Conservation (phyloP, 2,113 vertebrate species). For the Tupaia tana region DNA sequence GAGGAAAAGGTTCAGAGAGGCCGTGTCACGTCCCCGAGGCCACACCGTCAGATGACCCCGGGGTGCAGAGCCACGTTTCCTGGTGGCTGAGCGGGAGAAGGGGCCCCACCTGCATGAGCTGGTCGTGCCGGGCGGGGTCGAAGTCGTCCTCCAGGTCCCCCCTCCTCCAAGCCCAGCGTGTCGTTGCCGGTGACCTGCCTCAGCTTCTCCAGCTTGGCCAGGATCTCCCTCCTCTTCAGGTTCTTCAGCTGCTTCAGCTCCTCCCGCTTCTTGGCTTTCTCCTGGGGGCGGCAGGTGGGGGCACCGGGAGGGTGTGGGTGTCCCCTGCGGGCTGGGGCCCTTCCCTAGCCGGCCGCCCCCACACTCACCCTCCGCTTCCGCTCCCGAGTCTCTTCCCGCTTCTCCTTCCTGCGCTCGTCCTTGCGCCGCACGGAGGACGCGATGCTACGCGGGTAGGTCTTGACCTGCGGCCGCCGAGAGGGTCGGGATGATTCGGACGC, state of each 20-base stretch:
- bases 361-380: constrained; percentile 90
- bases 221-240: constrained; percentile 92
- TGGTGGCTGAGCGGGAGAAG: fast-evolving
- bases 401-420: constrained; percentile 91
- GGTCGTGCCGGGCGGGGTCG: constrained; percentile 89
- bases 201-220: constrained; percentile 90
- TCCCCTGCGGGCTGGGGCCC: fast-evolving
- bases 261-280: constrained; percentile 91
- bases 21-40: neutral
- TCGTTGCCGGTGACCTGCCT: constrained; percentile 90
- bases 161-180: constrained; percentile 87
- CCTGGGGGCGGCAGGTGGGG: constrained; percentile 76
- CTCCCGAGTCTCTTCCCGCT: constrained; percentile 89
- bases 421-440: constrained; percentile 91
- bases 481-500: neutral
- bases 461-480: constrained; percentile 81
- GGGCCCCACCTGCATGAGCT: constrained; percentile 91
- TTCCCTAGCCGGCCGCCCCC: fast-evolving
- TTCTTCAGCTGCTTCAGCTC: constrained; percentile 96
- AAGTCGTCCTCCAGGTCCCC: constrained; percentile 91
- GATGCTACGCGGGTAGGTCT: constrained; percentile 92
- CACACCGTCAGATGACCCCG: neutral
- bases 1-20: neutral
- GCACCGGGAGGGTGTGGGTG: neutral
- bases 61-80: too few species aligned